Evolutionary conservation across 2,113 vertebrate genomes (phyloP).

Genomic region (Platysternon megacephalum): DNA sequence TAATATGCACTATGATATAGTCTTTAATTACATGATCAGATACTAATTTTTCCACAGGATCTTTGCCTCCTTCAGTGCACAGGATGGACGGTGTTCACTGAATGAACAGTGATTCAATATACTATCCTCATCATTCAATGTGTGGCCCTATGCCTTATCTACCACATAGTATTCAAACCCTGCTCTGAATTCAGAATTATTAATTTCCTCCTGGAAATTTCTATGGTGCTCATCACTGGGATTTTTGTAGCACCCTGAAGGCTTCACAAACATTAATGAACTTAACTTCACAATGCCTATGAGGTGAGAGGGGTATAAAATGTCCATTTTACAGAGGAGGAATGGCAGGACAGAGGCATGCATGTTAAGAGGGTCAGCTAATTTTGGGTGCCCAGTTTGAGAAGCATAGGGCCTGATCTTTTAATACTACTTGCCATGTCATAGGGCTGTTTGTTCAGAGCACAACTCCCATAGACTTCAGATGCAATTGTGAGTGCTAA

Average conservation of each 20-base stretch:
- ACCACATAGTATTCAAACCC: background rate
- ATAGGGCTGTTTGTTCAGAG: background rate
- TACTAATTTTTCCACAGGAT: background rate
- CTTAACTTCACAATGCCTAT: background rate
- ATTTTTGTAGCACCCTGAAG: background rate
- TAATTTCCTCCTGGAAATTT: background rate
- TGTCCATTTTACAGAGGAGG: background rate
- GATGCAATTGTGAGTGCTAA: background rate
- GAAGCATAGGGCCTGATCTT: background rate
- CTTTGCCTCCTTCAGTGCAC: rapidly evolving
- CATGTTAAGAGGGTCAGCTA: background rate
- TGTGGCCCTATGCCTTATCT: background rate
- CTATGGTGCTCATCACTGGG: background rate
- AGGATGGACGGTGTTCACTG: background rate
- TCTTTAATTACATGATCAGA: background rate
- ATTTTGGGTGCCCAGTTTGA: background rate
- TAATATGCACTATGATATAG: background rate
- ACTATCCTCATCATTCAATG: rapidly evolving
- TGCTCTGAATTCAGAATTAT: background rate
- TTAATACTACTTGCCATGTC: background rate
- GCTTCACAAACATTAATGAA: background rate
- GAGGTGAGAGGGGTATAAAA: background rate
- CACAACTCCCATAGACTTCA: background rate
- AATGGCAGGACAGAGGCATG: background rate
- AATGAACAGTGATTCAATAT: background rate